phyloP scores from a whole-genome alignment of 2,113 vertebrate genomes.

The Pagrus major region DNA sequence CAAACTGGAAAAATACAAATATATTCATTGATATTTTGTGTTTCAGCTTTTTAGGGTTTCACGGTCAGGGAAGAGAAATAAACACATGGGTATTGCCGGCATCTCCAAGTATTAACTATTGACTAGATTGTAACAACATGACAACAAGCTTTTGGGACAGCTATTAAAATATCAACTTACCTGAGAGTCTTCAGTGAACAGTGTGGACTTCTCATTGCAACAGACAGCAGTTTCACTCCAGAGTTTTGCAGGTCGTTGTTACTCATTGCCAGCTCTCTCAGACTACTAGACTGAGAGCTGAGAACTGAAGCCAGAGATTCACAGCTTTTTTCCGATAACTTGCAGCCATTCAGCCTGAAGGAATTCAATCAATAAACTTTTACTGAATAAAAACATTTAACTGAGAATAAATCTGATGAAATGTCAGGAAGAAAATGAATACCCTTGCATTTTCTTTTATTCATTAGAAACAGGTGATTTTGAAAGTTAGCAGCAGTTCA shows the following conservation, averaged over 20 bases:
- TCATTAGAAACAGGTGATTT: too few species aligned
- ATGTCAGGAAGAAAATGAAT: too few species aligned
- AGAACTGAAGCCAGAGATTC: slow-evolving; percentile 5
- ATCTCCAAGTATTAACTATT: too few species aligned
- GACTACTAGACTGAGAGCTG: background rate
- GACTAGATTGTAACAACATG: too few species aligned
- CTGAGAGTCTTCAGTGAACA: slow-evolving; percentile 3
- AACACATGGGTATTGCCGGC: too few species aligned
- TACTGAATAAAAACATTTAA: background rate
- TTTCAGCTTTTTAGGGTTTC: too few species aligned
- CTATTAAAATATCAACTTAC: background rate
- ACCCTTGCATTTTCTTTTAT: too few species aligned
- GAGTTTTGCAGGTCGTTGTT: slow-evolving; percentile 13
- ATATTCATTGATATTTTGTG: too few species aligned
- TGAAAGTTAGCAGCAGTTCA: too few species aligned
- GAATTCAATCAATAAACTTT: background rate
- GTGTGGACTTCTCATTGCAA: background rate
- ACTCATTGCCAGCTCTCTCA: background rate
- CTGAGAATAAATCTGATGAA: background rate
- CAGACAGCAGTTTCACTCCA: background rate
- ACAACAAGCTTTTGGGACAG: too few species aligned
- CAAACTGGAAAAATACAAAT: background rate
- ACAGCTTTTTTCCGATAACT: slow-evolving; percentile 9
- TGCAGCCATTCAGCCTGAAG: slow-evolving; percentile 4
- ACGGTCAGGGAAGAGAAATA: too few species aligned